Evolutionary conservation across 2,888 invertebrate genomes (phyloP).

Genomic region (Geotrupes spiniger): DNA sequence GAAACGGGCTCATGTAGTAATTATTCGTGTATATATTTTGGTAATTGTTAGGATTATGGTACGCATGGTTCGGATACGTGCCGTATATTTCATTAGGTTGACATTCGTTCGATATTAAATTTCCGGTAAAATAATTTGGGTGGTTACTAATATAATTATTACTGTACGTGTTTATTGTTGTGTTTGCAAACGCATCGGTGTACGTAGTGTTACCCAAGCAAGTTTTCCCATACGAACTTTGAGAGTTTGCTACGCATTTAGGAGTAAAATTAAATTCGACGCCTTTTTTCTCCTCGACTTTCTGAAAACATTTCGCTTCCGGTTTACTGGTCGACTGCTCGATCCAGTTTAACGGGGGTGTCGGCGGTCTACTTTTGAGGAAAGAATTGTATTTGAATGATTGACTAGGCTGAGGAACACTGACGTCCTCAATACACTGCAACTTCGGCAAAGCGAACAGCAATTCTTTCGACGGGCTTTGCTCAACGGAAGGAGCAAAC

Average conservation of each 20-base stretch:
- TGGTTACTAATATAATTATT: constrained; percentile 14
- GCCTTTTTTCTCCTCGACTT: constrained; percentile 12
- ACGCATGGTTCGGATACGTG: constrained; percentile 10
- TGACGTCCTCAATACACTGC: constrained; percentile 1
- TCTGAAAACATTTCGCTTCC: constrained; percentile 12
- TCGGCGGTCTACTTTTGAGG: constrained; percentile 1
- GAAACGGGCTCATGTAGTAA: constrained; percentile 12
- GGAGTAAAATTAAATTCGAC: not conserved
- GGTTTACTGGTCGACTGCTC: constrained; percentile 15
- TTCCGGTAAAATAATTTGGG: constrained; percentile 13
- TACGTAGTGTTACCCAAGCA: constrained; percentile 8
- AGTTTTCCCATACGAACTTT: constrained; percentile 9
- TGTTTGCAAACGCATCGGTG: constrained; percentile 12
- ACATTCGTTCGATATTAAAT: constrained; percentile 13
- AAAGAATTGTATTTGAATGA: constrained; percentile 9
- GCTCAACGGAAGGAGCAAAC: constrained; percentile 11
- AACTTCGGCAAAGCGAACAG: too few species aligned
- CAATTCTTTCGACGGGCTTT: constrained; percentile 11
- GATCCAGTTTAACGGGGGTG: constrained; percentile 13
- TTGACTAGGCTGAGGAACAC: not conserved
- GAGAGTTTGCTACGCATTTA: constrained; percentile 12
- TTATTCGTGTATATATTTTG: constrained; percentile 14
- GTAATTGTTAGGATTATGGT: constrained; percentile 6
- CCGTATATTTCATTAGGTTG: constrained; percentile 17
- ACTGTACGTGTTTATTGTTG: constrained; percentile 10